These are phyloP conservation scores for Philhelius pedissequus DNA, from an alignment of 2,888 invertebrate genomes.

Conservation along the genomic window DNA sequence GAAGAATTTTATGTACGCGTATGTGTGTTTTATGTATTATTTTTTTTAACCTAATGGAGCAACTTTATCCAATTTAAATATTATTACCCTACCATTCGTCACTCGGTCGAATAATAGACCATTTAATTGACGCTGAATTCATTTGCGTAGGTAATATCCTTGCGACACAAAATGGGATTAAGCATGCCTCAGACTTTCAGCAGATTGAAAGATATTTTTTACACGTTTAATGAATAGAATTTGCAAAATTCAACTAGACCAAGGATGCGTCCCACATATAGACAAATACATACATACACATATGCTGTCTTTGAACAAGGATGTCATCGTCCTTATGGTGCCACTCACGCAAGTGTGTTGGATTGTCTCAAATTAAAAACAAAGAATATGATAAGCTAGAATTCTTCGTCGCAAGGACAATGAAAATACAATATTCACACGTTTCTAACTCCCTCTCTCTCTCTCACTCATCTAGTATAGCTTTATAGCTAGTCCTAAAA, in stretches of 20 bases:
- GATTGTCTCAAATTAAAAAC: constrained; percentile 27
- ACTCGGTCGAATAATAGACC: constrained; percentile 67
- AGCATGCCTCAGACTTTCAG: constrained; percentile 2
- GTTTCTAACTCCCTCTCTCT: too few species aligned
- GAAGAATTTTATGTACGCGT: background rate
- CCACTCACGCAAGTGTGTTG: constrained; percentile 18
- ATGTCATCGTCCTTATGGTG: constrained; percentile 14
- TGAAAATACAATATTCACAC: constrained; percentile 15
- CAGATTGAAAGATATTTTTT: constrained; percentile 65
- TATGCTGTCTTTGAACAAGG: background rate
- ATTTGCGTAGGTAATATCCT: constrained; percentile 32
- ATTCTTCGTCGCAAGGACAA: constrained; percentile 23
- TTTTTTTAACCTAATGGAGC: constrained; percentile 44
- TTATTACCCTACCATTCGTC: constrained; percentile 62
- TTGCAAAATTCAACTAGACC: constrained; percentile 25
- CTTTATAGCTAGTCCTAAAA: too few species aligned
- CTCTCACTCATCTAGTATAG: constrained; percentile 20
- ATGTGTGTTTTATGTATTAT: too few species aligned
- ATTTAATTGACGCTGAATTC: constrained; percentile 64
- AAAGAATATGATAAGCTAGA: constrained; percentile 8
- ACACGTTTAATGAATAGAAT: constrained; percentile 69
- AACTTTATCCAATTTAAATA: constrained; percentile 66
- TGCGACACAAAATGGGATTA: constrained; percentile 29
- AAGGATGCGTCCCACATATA: constrained; percentile 19
- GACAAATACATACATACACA: constrained; percentile 12